Base-by-base conservation (phyloP, 2,888 invertebrate genomes). In the Stenchaetothrips biformis region DNA sequence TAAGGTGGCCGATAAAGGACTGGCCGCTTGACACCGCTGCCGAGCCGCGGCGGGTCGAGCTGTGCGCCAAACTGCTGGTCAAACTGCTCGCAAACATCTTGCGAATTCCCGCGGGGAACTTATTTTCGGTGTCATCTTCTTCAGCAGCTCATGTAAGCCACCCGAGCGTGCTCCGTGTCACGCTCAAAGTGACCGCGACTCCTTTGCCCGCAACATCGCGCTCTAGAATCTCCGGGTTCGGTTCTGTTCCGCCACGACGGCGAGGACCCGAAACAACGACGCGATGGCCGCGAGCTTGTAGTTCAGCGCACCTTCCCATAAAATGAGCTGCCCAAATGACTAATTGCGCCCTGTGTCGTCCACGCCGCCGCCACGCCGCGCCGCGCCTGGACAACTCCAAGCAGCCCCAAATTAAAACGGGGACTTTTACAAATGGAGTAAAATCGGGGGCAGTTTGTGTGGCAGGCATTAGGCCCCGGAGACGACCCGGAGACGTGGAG, bases 291-390 rank as follows among this genome's bases (percentile, higher is more conserved):
- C 37, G 37, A 37, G 37, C 37, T 37, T 37, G 37, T 37, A 37
- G 37, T 37, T 4, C 13, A 59, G 59, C 59, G 16, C 59, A 59
- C 59, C 18, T 13, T 59, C 59, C 59, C 59, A 59, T 59, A 59
- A 59, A 59, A 59, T 59, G 59, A 59, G 59, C 59, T 59, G 59
- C 59, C 59, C 59, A 59, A 59, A 59, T 59, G 59, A 59, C 59
- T 59, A 59, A 59, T 59, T 59, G 25, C 21, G 9, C 21, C 21
- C 21, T 21, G 67, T 74, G 59, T 59, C 21, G 21, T 9, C 21
- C 53, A 4, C 21, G 21, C 67, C 9, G 67, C 21, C 21, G 67
- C 67, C 67, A 9, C 62, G 62, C 62, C 62, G 18, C 37, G 53
- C 53, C 53, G 53, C 13, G 53, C 67, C 21, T 9, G n/a, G 67